Conservation (phyloP, 2,888 invertebrate species). For the Noctua fimbriata region DNA sequence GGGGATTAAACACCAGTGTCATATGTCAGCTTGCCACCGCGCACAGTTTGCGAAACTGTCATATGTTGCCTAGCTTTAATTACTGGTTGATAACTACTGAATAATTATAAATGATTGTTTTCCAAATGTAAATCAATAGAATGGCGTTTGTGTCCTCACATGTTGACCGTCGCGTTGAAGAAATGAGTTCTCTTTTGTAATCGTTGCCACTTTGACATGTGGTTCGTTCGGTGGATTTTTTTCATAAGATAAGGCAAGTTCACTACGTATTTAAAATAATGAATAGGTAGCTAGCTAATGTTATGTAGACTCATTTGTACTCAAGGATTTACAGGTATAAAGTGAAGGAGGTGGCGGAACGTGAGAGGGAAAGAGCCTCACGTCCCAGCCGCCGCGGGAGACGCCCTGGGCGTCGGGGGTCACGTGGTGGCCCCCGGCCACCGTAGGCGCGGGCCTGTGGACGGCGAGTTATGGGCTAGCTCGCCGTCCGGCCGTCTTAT, state of each 20-base stretch:
- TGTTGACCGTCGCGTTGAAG: constrained; percentile 5
- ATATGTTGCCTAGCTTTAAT: constrained; percentile 57
- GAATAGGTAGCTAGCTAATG: neutral
- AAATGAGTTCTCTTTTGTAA: constrained; percentile 4
- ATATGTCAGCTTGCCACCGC: constrained; percentile 64
- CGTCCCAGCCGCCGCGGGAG: too few species aligned
- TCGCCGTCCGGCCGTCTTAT: too few species aligned
- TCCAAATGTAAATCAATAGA: constrained; percentile 54
- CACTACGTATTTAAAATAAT: constrained; percentile 11
- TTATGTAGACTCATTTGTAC: neutral
- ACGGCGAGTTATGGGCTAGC: too few species aligned
- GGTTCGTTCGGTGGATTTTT: neutral
- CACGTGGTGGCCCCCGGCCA: too few species aligned
- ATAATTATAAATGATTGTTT: constrained; percentile 50
- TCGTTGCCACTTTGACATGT: neutral
- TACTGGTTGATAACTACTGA: constrained; percentile 37
- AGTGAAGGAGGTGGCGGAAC: too few species aligned
- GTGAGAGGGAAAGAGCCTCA: too few species aligned
- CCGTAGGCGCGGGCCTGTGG: too few species aligned
- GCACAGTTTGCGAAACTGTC: constrained; percentile 59
- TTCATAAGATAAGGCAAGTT: neutral
- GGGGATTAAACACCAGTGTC: constrained; percentile 72
- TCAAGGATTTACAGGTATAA: constrained; percentile 2
- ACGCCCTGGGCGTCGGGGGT: too few species aligned
- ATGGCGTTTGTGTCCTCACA: constrained; percentile 27